A percentile compares a stretch with the other conserved stretches of the same genome.
Evolutionary conservation across 2,113 vertebrate species (phyloP).

Genomic region (Pagrus major): DNA sequence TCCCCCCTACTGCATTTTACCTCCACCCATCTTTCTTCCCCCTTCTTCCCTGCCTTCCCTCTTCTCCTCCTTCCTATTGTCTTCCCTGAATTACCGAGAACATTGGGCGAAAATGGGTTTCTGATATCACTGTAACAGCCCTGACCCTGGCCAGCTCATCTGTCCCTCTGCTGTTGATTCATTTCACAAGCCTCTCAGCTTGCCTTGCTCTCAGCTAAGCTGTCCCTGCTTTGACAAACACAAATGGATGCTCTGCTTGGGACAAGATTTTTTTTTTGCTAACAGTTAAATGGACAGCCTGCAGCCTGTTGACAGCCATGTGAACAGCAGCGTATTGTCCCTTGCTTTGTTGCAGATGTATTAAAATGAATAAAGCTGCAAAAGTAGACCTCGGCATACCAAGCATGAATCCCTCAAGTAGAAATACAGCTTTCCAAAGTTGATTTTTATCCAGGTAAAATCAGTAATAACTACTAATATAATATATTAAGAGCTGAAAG

Average conservation of each 20-base stretch:
- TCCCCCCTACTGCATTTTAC: background rate
- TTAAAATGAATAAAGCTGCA: slow-evolving; percentile 17
- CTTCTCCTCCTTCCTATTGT: slow-evolving; percentile 7
- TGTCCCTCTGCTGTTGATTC: slow-evolving; percentile 67
- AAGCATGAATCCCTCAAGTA: background rate
- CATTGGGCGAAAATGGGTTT: slow-evolving; percentile 72
- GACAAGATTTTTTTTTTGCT: slow-evolving; percentile 18
- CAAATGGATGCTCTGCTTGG: slow-evolving; percentile 39
- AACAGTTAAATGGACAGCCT: slow-evolving; percentile 38
- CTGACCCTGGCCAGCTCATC: slow-evolving; percentile 68
- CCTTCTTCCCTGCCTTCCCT: background rate
- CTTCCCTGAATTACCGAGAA: slow-evolving; percentile 51
- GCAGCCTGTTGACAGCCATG: slow-evolving; percentile 20
- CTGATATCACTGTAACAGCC: slow-evolving; percentile 62
- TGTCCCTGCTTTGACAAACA: slow-evolving; percentile 50
- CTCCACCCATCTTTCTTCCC: slow-evolving; percentile 27
- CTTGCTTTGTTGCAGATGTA: slow-evolving; percentile 12
- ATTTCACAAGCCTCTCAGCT: slow-evolving; percentile 63
- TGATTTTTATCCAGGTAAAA: background rate
- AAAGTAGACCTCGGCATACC: background rate
- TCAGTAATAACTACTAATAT: no score
- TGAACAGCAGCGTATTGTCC: slow-evolving; percentile 21
- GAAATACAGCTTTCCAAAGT: background rate
- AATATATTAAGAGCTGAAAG: background rate
- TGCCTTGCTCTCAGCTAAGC: slow-evolving; percentile 52